Evolutionary conservation across 2,113 vertebrate genomes (phyloP).

Genomic region (Mixornis gularis): DNA sequence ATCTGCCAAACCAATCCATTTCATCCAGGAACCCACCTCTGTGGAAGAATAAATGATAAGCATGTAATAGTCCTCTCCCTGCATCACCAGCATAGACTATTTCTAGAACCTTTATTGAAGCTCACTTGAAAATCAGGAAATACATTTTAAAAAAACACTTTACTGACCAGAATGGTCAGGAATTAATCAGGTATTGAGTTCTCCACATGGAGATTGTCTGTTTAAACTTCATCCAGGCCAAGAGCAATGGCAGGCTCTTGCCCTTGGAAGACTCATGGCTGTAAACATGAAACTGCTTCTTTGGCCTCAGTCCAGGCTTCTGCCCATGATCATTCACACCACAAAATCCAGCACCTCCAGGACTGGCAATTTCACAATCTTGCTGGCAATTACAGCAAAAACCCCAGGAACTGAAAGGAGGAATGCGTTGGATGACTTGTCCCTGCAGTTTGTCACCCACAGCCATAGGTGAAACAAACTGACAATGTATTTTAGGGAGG

Average conservation of each 20-base stretch:
- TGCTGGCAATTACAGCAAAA: not conserved
- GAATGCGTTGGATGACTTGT: not conserved
- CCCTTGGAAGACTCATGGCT: not conserved
- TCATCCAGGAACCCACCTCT: not conserved
- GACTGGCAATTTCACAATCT: not conserved
- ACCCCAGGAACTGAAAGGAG: not conserved
- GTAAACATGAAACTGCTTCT: not conserved
- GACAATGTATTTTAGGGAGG: not conserved
- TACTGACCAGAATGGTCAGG: not conserved
- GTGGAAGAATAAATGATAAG: not conserved
- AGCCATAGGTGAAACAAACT: not conserved
- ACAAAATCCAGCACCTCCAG: not conserved
- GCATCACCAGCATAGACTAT: not conserved
- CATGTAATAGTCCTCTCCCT: not conserved
- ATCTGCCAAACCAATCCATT: not conserved
- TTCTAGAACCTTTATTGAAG: not conserved
- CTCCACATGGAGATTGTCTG: not conserved
- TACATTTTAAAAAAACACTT: conserved; percentile 1
- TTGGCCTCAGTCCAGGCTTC: not conserved
- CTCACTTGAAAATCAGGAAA: not conserved
- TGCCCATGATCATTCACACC: not conserved
- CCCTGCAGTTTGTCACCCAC: not conserved
- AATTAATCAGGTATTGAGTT: conserved; percentile 25
- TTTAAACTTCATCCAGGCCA: conserved; percentile 7
- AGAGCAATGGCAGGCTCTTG: not conserved